These are phyloP conservation scores for Lamellibrachia satsuma DNA, from an alignment of 2,888 invertebrate species.

Conservation along the genomic window DNA sequence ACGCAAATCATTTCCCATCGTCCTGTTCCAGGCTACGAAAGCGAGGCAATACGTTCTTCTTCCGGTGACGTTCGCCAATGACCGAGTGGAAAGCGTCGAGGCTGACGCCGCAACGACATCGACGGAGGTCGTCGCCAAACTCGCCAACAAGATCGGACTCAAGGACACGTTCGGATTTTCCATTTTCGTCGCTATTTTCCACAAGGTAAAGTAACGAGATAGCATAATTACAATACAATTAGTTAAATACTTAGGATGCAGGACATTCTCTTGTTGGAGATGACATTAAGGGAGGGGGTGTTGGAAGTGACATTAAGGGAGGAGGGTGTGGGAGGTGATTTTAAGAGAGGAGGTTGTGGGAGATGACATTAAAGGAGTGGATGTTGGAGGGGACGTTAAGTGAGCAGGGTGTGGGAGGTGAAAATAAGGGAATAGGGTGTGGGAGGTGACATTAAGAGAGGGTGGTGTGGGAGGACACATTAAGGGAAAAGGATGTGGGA, in stretches of 20 bases:
- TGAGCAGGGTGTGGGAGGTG: too few relatives aligned
- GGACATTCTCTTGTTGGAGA: too few relatives aligned
- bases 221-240: not conserved
- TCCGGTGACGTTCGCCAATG: slow-evolving; percentile 44
- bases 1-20: not conserved
- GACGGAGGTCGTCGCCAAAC: slow-evolving; percentile 38
- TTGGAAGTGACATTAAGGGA: too few relatives aligned
- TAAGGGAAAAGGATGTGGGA: too few relatives aligned
- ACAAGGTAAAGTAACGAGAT: slow-evolving; percentile 38
- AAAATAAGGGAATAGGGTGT: too few relatives aligned
- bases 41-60: slow-evolving; percentile 40
- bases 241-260: not conserved
- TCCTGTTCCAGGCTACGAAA: slow-evolving; percentile 36
- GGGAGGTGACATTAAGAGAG: too few relatives aligned
- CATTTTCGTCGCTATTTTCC: slow-evolving; percentile 42
- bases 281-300: too few relatives aligned
- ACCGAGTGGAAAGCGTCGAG: slow-evolving; percentile 36
- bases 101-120: slow-evolving; percentile 44
- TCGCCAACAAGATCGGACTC: slow-evolving; percentile 38
- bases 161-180: slow-evolving; percentile 46
- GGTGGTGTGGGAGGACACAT: too few relatives aligned
- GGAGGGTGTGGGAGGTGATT: too few relatives aligned
- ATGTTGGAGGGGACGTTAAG: too few relatives aligned
- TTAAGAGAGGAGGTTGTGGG: too few relatives aligned
- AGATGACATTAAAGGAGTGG: too few relatives aligned